A percentile compares a stretch with the other conserved stretches of the same genome.
Conservation (phyloP, 2,113 vertebrate species). For the Pimephales promelas region DNA sequence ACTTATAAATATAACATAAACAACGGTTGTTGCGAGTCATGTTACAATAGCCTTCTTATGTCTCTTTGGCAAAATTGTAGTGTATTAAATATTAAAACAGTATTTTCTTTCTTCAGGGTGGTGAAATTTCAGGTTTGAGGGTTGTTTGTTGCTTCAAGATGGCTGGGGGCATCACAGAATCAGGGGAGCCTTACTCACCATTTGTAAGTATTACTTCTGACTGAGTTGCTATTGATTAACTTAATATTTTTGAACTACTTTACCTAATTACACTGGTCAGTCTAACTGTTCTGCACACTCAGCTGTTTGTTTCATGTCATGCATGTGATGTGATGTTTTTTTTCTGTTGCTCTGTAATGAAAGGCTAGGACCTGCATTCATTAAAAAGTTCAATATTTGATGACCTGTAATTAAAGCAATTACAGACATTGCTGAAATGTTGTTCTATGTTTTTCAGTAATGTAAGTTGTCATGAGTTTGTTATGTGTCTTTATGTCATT, state of each 20-base stretch:
- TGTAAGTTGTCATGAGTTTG: background rate
- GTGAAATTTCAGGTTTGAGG: background rate
- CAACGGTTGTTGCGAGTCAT: background rate
- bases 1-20: background rate
- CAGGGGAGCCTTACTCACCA: constrained; percentile 87
- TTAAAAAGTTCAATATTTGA: background rate
- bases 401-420: background rate
- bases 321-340: background rate
- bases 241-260: background rate
- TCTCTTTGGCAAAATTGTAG: background rate
- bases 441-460: background rate
- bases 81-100: background rate
- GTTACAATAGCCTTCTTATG: background rate
- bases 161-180: constrained; percentile 9
- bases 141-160: background rate
- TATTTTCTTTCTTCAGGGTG: background rate
- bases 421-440: background rate
- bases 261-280: background rate
- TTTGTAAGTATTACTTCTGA: constrained; percentile 82
- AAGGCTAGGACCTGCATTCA: background rate
- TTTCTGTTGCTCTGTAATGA: background rate
- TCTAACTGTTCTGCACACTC: background rate
- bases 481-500: background rate
- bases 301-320: background rate
- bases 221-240: background rate